phyloP scores from a whole-genome alignment of 2,113 vertebrate species.

The rat (Rattus norvegicus) region GRCr8 NC_086039.1:62685001-62685500 shows the following conservation, averaged over 20 bases:
- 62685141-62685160: not conserved
- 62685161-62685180: not conserved
- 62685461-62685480: not conserved
- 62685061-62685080: not conserved
- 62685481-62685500: not conserved
- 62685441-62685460: not conserved
- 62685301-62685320: conserved; percentile 27
- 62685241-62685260: no score
- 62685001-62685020: not conserved
- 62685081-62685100: not conserved
- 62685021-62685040: not conserved
- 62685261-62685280: conserved; percentile 8
- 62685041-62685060: not conserved
- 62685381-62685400: not conserved
- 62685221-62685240: no score
- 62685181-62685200: no score
- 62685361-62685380: not conserved
- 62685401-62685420: not conserved
- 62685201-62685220: no score
- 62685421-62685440: not conserved
- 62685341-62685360: not conserved
- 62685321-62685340: not conserved
- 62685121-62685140: conserved; percentile 1
- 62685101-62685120: not conserved
- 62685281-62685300: not conserved